Base-by-base conservation (phyloP, 2,888 invertebrate genomes). In the Cyclophora albipunctata region DNA sequence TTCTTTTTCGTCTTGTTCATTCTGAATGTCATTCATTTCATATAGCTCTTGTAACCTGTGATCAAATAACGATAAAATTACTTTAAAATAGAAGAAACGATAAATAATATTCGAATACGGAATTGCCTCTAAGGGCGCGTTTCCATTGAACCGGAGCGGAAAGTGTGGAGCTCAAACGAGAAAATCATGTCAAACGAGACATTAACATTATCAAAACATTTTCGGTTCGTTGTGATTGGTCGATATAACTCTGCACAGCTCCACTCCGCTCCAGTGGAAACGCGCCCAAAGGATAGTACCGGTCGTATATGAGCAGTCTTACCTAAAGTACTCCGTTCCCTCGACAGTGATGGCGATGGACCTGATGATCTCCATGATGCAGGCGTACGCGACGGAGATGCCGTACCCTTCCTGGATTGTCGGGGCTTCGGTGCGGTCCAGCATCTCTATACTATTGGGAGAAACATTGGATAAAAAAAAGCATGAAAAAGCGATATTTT, bases 331-430 rank as follows among this genome's bases (percentile, higher is more conserved):
- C 50, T 90, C 90, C 0, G 90, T 86, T 44, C 92, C 91, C 68
- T 92, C 90, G 55, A 95, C 92, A 34, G 93, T 93, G 65, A 93
- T 90, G 41, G 94, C 93, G 61, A 95, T 92, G 5, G 96, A 97
- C 4, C 96, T 91, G 48, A 98, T 96, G 59, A 97, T 94, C 78
- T 98, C 98, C 74, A 98, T 90, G 44, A 99, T 90, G 75, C 97
- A 96, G 3, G 96, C 95, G 82, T 98, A 98, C 0, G 98, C 97
- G 42, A 99, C 92, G 0, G 98, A 98, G 54, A 99, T 95, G 3
- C 98, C 98, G 83, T 99, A 99, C 1, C 99, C 98, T 59, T 99
- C 98, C n/a, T 96, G 96, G 60, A 99, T 95, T 6, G 91, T 81
- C 0, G 98, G 98, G 4, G 98, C 96, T 68, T 99, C 99, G 20